Base-by-base conservation (phyloP, 2,888 invertebrate species). In the Euzophera pinguis region DNA sequence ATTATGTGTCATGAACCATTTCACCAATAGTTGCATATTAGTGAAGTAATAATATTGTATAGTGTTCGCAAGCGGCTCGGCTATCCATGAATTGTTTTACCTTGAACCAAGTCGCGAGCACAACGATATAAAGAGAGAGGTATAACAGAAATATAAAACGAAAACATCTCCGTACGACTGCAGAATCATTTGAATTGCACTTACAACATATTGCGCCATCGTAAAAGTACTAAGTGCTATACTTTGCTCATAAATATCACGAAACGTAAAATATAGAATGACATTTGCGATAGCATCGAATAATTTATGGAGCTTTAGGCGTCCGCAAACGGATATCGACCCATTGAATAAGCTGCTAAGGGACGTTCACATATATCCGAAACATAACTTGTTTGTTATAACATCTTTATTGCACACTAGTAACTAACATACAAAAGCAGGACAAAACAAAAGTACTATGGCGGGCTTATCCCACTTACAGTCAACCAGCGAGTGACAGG, bases 271-370 rank as follows among this genome's bases (percentile, higher is more conserved):
- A 50, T 50, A 52, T 27, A 45, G 51, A 22, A 52, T 53, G 50
- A 39, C 27, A 57, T 50, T 53, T 43, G 50, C 52, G 48, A 56
- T 57, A 45, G 53, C 57, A 66, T 55, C 55, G 60, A 61, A 66
- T 66, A 63, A 66, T 66, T 66, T 59, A 67, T 57, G 58, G 57
- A 53, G 41, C 49, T 45, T 50, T 38, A 35, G 50, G 43, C 48
- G 43, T 32, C 45, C 49, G 27, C 49, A 32, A 50, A 41, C 39
- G 43, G 47, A 50, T 63, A 64, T 64, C 67, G 63, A 59, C 49
- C 61, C 49, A n/a, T 27, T 6, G 22, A 47, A 39, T 50, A 54
- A 45, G 42, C 41, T 43, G 42, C 47, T 50, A 41, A 51, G 54
- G 41, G 50, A 35, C n/a, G 48, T 16, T 29, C 12, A 12, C 43